These are phyloP conservation scores for Podarcis raffonei DNA, from an alignment of 2,113 vertebrate genomes.

Conservation along the genomic window DNA sequence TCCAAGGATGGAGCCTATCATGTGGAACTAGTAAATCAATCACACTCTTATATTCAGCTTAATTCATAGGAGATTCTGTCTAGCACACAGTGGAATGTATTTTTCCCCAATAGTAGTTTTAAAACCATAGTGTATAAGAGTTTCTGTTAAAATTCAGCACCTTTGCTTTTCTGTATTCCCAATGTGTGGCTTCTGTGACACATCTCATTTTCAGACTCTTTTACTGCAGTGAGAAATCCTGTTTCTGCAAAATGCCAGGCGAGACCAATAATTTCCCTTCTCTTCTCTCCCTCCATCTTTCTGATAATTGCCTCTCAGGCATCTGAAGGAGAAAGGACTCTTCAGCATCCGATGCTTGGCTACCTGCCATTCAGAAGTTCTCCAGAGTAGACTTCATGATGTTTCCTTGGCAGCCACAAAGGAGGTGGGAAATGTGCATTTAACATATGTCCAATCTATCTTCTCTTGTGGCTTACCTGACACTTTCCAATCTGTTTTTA, in stretches of 20 bases:
- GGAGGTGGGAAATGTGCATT: constrained; percentile 70
- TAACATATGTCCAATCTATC: not conserved
- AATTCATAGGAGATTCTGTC: constrained; percentile 9
- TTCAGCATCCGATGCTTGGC: constrained; percentile 66
- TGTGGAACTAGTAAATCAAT: constrained; percentile 1
- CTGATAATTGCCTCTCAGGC: constrained; percentile 64
- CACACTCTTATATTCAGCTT: not conserved
- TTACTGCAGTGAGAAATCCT: not conserved
- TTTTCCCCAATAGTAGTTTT: not conserved
- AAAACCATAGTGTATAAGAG: accelerated
- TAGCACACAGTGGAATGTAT: not conserved
- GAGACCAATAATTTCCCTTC: constrained; percentile 16
- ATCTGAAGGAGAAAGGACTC: constrained; percentile 72
- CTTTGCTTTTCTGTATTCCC: constrained; percentile 9
- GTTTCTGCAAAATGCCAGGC: constrained; percentile 19
- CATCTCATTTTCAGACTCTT: not conserved
- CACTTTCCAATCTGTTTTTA: not conserved
- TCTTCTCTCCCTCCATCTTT: not conserved
- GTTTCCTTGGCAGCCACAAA: constrained; percentile 67
- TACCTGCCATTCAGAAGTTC: constrained; percentile 65
- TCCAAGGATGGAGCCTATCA: constrained; percentile 10
- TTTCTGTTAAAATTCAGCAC: not conserved
- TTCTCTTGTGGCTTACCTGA: accelerated
- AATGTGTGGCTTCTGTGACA: constrained; percentile 7
- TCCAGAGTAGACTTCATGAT: constrained; percentile 60